These are phyloP conservation scores for Idris sp. DNA, from an alignment of 1,140 invertebrate species.

Conservation along the genomic window DNA sequence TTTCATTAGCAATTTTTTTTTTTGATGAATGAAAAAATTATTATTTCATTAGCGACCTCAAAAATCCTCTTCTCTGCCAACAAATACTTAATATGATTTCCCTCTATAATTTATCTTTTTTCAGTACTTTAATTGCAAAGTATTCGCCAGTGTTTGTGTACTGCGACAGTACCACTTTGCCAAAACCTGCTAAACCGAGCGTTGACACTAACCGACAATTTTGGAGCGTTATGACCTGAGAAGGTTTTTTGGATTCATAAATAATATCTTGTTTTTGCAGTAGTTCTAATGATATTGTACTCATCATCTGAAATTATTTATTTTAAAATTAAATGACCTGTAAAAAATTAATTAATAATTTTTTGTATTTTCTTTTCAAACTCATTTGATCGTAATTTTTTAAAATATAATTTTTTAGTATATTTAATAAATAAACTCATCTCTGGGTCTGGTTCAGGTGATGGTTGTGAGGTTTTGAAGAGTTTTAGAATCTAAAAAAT, in stretches of 20 bases:
- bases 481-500: too few relatives aligned
- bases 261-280: slow-evolving; percentile 84
- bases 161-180: slow-evolving; percentile 99
- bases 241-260: slow-evolving; percentile 85
- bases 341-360: too few relatives aligned
- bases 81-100: slow-evolving; percentile 98
- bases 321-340: too few relatives aligned
- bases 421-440: too few relatives aligned
- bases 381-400: too few relatives aligned
- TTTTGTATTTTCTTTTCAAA: too few relatives aligned
- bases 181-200: slow-evolving; percentile 98
- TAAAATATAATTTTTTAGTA: too few relatives aligned
- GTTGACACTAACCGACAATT: slow-evolving; percentile 97
- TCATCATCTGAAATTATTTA: slow-evolving; percentile 69
- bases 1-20: too few relatives aligned
- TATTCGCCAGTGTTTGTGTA: slow-evolving; percentile 95
- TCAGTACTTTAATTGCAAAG: slow-evolving; percentile 98
- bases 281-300: slow-evolving; percentile 71
- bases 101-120: slow-evolving; percentile 99
- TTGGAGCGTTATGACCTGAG: slow-evolving; percentile 88
- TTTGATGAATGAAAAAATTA: too few relatives aligned
- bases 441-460: too few relatives aligned
- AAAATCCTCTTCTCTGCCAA: slow-evolving; percentile 99
- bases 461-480: too few relatives aligned
- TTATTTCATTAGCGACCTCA: slow-evolving; percentile 98